A percentile compares a stretch with the other conserved stretches of the same genome.
phyloP scores from a whole-genome alignment of 1,140 invertebrate genomes.

The Bursaphelenchus mucronatus region DNA sequence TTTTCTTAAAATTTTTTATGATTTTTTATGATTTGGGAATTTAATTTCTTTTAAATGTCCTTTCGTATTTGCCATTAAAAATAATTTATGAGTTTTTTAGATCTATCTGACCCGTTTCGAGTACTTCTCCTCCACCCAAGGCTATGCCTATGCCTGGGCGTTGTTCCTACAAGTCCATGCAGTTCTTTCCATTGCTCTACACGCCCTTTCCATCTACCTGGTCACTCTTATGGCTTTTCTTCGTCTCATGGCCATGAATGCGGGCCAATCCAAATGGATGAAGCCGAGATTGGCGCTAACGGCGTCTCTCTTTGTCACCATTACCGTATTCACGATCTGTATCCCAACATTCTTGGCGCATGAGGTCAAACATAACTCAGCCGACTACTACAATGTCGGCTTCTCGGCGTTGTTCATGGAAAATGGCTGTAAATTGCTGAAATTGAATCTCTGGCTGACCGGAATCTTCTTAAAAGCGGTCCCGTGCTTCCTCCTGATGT shows the following conservation, averaged over 20 bases:
- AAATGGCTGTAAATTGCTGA: constrained; percentile 36
- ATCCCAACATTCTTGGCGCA: constrained; percentile 42
- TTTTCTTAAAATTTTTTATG: too few species aligned
- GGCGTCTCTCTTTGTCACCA: constrained; percentile 15
- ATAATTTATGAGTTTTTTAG: constrained; percentile 25
- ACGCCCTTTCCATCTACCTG: constrained; percentile 48
- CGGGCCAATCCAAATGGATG: constrained; percentile 42
- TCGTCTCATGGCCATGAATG: constrained; percentile 35
- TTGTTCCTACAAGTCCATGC: constrained; percentile 39
- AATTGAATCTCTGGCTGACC: constrained; percentile 43
- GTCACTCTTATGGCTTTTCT: constrained; percentile 52
- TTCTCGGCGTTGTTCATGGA: constrained; percentile 34
- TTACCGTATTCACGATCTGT: constrained; percentile 33
- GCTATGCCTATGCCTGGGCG: constrained; percentile 27
- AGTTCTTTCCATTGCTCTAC: constrained; percentile 46
- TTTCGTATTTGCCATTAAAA: background rate
- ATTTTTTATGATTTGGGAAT: too few species aligned
- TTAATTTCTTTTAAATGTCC: too few species aligned
- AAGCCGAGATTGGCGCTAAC: constrained; percentile 36
- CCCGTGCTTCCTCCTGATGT: constrained; percentile 36
- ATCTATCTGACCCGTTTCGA: constrained; percentile 49
- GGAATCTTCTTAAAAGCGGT: constrained; percentile 41
- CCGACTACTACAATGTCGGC: constrained; percentile 15
- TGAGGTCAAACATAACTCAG: constrained; percentile 20
- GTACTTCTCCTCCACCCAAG: constrained; percentile 31